Evolutionary conservation across 2,797 vertebrate species (phyloP).

Genomic region (Bovichtus variegatus): DNA sequence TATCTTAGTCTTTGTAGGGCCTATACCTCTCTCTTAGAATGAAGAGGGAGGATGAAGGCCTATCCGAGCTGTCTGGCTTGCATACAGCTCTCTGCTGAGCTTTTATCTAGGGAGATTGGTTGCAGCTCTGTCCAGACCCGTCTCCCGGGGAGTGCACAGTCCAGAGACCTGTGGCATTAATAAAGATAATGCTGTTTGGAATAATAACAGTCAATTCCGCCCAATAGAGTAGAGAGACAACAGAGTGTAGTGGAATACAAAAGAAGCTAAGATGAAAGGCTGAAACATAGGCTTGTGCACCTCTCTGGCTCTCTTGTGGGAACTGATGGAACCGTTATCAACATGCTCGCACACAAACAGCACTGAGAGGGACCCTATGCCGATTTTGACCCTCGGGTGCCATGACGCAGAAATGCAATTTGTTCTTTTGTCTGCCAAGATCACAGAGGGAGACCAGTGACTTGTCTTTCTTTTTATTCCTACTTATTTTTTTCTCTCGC

Average conservation of each 20-base stretch:
- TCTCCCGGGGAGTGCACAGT: constrained; percentile 69
- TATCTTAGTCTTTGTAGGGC: constrained; percentile 73
- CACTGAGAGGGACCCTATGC: constrained; percentile 65
- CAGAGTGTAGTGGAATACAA: constrained; percentile 78
- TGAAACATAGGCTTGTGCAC: constrained; percentile 57
- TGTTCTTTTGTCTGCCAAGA: constrained; percentile 85
- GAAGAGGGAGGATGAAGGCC: constrained; percentile 76
- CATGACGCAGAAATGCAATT: constrained; percentile 80
- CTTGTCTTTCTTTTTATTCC: constrained; percentile 72
- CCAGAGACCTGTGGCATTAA: constrained; percentile 83
- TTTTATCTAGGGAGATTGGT: constrained; percentile 87
- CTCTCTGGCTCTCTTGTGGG: constrained; percentile 63
- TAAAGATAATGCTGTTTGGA: constrained; percentile 87
- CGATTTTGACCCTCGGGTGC: constrained; percentile 64
- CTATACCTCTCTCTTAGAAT: constrained; percentile 63
- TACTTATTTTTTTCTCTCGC: constrained; percentile 43
- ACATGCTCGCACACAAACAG: constrained; percentile 75
- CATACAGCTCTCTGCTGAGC: constrained; percentile 72
- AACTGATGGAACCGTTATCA: constrained; percentile 73
- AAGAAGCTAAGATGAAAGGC: constrained; percentile 87
- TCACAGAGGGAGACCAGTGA: constrained; percentile 82
- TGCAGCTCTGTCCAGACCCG: constrained; percentile 66
- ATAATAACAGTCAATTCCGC: constrained; percentile 84
- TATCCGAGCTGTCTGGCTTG: constrained; percentile 62
- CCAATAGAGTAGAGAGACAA: constrained; percentile 73